phyloP scores from a whole-genome alignment of 2,888 invertebrate genomes.

The Tachina lurida region DNA sequence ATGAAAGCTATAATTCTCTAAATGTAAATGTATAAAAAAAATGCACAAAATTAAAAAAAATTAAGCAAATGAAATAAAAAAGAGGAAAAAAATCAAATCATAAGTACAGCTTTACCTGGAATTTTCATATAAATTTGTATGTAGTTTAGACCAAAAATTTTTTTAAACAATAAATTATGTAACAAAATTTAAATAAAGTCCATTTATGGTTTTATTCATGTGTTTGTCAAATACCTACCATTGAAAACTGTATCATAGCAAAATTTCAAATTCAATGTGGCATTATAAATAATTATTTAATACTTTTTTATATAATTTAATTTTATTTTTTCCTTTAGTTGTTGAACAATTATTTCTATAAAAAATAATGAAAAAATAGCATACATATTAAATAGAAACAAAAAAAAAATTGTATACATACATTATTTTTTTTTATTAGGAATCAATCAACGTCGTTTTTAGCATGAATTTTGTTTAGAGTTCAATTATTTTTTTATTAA shows the following conservation, averaged over 20 bases:
- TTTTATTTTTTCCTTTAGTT: conserved; percentile 38
- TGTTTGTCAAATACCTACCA: conserved; percentile 34
- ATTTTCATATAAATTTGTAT: conserved; percentile 64
- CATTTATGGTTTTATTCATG: conserved; percentile 35
- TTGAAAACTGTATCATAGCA: conserved; percentile 63
- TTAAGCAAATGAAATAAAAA: too few species aligned
- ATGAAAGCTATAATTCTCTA: neutral
- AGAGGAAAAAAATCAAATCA: too few species aligned
- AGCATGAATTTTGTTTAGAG: conserved; percentile 61
- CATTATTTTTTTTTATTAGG: conserved; percentile 6
- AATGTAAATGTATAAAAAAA: conserved; percentile 55
- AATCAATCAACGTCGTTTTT: conserved; percentile 45
- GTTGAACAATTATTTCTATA: conserved; percentile 45
- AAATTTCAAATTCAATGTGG: conserved; percentile 62
- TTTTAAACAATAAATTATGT: conserved; percentile 47
- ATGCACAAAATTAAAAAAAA: conserved; percentile 18
- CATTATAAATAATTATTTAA: conserved; percentile 47
- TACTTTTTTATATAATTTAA: conserved; percentile 20
- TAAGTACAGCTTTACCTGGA: conserved; percentile 61
- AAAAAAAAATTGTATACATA: neutral
- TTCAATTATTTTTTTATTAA: conserved; percentile 33
- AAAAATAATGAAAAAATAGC: conserved; percentile 16
- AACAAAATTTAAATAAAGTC: conserved; percentile 47
- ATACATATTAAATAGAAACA: neutral
- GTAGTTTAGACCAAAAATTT: conserved; percentile 70